Evolutionary conservation across 2,113 vertebrate species (phyloP).

Genomic region (Pteronura brasiliensis): DNA sequence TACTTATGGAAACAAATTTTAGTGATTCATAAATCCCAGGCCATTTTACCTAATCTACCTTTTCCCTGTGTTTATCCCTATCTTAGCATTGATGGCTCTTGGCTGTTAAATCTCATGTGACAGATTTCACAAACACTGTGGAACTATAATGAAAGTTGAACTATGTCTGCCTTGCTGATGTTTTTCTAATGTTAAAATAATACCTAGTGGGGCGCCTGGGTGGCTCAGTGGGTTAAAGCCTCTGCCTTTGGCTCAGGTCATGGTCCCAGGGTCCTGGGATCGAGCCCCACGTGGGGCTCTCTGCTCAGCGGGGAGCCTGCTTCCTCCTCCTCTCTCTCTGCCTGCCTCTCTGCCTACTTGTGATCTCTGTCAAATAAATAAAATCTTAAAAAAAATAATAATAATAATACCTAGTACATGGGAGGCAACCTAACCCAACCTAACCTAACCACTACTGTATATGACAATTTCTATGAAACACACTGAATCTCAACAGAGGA

Average conservation of each 20-base stretch:
- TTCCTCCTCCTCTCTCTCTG: too few relatives aligned
- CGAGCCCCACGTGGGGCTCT: too few relatives aligned
- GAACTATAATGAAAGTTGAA: neutral
- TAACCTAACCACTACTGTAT: neutral
- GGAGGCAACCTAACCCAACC: neutral
- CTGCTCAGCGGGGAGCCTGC: too few relatives aligned
- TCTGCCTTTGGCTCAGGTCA: too few relatives aligned
- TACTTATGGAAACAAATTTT: neutral
- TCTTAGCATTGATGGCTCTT: neutral
- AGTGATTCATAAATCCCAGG: neutral
- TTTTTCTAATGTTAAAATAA: neutral
- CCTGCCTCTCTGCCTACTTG: too few relatives aligned
- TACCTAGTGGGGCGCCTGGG: too few relatives aligned
- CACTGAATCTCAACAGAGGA: neutral
- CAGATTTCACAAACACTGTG: neutral
- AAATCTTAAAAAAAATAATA: too few relatives aligned
- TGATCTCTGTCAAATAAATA: too few relatives aligned
- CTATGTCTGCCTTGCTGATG: neutral
- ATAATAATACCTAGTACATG: neutral
- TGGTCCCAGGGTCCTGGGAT: too few relatives aligned
- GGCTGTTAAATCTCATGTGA: neutral
- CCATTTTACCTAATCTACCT: neutral
- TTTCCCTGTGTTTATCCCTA: neutral
- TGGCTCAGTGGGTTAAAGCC: too few relatives aligned
- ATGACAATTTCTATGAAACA: neutral